Percentiles rank a stretch among this genome's conserved stretches.
phyloP scores from a whole-genome alignment of 1,140 invertebrate genomes.

The Sarcophaga peregrina region DNA sequence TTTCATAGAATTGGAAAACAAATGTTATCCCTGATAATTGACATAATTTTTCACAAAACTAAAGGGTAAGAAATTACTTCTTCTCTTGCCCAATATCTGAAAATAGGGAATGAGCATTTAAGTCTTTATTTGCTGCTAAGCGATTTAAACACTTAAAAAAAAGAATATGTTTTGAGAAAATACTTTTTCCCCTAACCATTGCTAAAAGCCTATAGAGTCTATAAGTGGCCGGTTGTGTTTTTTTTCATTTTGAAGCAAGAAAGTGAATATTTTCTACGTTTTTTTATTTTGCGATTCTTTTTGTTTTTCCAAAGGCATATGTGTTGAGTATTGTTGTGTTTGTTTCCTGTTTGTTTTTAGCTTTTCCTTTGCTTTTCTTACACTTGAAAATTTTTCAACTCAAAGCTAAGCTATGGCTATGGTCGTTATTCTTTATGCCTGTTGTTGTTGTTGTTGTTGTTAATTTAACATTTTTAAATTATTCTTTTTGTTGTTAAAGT shows the following conservation, averaged over 20 bases:
- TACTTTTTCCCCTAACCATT: background rate
- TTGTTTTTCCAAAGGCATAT: no score
- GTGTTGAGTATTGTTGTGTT: background rate
- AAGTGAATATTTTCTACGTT: background rate
- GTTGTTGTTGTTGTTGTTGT: background rate
- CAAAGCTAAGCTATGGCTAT: background rate
- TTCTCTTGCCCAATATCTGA: no score
- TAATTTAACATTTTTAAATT: background rate
- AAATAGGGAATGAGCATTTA: no score
- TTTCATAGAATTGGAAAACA: no score
- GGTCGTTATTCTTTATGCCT: background rate
- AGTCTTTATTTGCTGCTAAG: no score
- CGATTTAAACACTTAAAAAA: no score
- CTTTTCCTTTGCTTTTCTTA: background rate
- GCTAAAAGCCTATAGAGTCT: no score
- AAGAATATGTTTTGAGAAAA: no score
- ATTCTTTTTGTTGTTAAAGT: background rate
- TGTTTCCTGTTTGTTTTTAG: slow-evolving; percentile 4
- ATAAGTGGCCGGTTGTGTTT: background rate
- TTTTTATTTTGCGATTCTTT: background rate
- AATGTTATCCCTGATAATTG: no score
- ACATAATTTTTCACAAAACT: no score
- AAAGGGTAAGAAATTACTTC: no score
- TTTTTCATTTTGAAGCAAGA: background rate
- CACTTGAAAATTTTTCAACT: background rate